Base-by-base conservation (phyloP, 2,888 invertebrate genomes). In the Sarcophaga caerulescens region DNA sequence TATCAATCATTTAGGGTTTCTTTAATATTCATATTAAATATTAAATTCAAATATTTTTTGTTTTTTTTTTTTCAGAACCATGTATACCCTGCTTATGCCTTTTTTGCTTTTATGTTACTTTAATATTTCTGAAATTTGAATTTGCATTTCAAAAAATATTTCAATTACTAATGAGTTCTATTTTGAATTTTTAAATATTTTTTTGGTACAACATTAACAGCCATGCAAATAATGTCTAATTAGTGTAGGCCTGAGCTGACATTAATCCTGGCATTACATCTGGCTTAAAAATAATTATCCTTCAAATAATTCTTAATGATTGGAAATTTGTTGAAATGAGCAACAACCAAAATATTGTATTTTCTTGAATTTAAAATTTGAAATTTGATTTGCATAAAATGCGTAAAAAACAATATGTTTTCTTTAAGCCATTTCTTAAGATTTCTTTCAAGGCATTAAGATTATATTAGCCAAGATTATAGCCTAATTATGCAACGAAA, bases 241-340 rank as follows among this genome's bases (percentile, higher is more conserved):
- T 85, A 82, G 62, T 81, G 14, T 76, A 65, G 62, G 57, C 59
- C 35, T 77, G 74, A 83, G 59, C 80, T 85, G 85, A 85, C 82
- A 85, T 68, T 83, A 80, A 85, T 66, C 85, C 73, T 14, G 3
- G 76, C 65, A 79, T 85, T 68, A 83, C 85, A 80, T 44, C 17
- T 47, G 85, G 69, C 63, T 83, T 80, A 73, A 77, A 68, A 80
- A 60, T 47, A 73, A 80, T 80, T 79, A 85, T 80, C 79, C 68
- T 52, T 59, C 8, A 80, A 62, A 76, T 84, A 73, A 63, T 73
- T 65, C 23, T 35, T 63, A 3, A 52, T 79, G 35, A 47, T 69
- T 0, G 6, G 10, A 11, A 19, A 60, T n/a, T 17, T n/a, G 10
- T 17, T 19, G 5, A 79, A 70, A 63, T 2, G 62, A 66, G 17